Evolutionary conservation across 92 coral and sea anemone species (phyloP).

Genomic region (Phenganax stokvisi): DNA sequence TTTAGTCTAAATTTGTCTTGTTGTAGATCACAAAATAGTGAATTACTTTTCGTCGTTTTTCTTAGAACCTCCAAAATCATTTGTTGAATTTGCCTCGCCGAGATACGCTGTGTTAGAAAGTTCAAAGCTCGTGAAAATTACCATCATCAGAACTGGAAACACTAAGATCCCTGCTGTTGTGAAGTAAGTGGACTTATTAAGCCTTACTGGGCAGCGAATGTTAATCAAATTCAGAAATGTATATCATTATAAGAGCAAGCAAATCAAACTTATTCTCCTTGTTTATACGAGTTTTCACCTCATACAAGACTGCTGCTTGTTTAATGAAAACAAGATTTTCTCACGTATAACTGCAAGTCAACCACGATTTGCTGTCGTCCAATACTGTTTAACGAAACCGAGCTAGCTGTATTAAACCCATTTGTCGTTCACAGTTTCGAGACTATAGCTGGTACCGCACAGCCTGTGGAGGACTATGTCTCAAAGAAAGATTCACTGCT

Average conservation of each 20-base stretch:
- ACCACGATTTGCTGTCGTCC: no score
- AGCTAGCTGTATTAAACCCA: neutral
- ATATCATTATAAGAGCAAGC: no score
- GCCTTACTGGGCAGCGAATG: no score
- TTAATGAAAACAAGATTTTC: no score
- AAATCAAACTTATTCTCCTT: no score
- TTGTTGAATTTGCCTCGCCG: conserved; percentile 80
- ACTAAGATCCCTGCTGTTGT: conserved; percentile 67
- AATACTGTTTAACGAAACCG: neutral
- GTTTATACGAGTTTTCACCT: no score
- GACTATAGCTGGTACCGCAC: conserved; percentile 90
- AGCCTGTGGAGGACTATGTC: conserved; percentile 66
- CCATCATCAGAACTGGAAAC: conserved; percentile 74
- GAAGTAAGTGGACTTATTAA: conserved; percentile 52
- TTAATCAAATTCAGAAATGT: no score
- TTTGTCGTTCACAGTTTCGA: conserved; percentile 57
- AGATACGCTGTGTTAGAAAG: conserved; percentile 88
- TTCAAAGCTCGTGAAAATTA: conserved; percentile 79
- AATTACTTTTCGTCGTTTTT: neutral
- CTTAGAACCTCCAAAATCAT: conserved; percentile 56
- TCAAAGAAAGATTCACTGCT: conserved; percentile 78
- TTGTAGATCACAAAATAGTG: no score
- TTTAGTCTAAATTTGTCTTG: neutral
- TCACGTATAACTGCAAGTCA: no score
- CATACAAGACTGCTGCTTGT: no score